phyloP scores from a whole-genome alignment of 2,113 vertebrate genomes.

The Epinephelus lanceolatus region DNA sequence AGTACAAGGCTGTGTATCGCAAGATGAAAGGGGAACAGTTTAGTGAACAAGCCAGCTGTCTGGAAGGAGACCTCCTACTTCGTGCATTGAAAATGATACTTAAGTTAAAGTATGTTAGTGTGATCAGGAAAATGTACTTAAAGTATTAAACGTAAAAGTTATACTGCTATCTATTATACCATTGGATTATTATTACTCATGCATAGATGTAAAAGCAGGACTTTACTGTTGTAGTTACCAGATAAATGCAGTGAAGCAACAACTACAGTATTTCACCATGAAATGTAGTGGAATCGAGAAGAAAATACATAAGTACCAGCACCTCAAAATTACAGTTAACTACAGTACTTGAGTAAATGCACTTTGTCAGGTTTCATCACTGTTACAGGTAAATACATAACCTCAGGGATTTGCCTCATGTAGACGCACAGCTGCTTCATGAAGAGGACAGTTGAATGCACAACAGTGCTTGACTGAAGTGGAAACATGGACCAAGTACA shows the following conservation, averaged over 20 bases:
- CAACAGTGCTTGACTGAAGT: background rate
- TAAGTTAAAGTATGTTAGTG: background rate
- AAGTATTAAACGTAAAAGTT: background rate
- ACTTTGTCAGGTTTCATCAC: too few relatives aligned
- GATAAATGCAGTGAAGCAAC: too few relatives aligned
- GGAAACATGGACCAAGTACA: background rate
- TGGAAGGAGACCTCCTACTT: conserved; percentile 13
- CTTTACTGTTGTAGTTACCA: too few relatives aligned
- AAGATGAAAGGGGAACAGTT: conserved; percentile 40
- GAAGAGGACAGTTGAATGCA: background rate
- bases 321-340: too few relatives aligned
- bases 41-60: conserved; percentile 11
- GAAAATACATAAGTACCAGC: too few relatives aligned
- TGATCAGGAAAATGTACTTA: background rate
- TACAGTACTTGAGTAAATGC: too few relatives aligned
- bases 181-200: background rate
- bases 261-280: too few relatives aligned
- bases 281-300: too few relatives aligned
- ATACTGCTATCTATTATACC: too few relatives aligned
- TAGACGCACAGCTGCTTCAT: background rate
- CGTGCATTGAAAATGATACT: background rate
- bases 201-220: background rate
- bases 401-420: background rate
- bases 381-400: too few relatives aligned
- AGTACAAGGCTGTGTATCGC: conserved; percentile 10